Base-by-base conservation (phyloP, 35 echinoderm and acorn worm genomes). In the Ophiothrix spiculata region DNA sequence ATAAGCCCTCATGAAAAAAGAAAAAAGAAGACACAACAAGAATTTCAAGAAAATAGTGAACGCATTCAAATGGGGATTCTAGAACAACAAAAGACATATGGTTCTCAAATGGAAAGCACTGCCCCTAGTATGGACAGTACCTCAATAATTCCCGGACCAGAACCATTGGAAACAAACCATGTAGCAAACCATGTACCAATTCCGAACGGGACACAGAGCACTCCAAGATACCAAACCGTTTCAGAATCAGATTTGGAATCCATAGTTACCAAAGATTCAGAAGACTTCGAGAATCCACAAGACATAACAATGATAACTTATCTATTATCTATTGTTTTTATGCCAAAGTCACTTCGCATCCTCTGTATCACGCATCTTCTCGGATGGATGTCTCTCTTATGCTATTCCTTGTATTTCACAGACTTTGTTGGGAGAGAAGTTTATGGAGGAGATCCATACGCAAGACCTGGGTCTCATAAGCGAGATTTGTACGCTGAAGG, bases 371-470 rank as follows among this genome's bases (percentile, higher is more conserved):
- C 96, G 0, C 93, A 99, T 77, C 92, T 99, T 0, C 60, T 99
- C 3, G 93, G 96, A 31, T 99, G 96, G 96, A 99, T 99, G 96
- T 99, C 96, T 17, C 89, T 99, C 6, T 73, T 99, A 35, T 99
- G 96, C 77, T 99, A 94, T 80, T 99, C 96, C 0, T 73, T 99
- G 17, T 99, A 99, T 45, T 99, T 99, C 79, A 99, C 96, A 0
- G 96, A 99, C 69, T 99, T 99, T 60, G 92, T 99, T 32, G 96
- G 96, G 15, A 86, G 91, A 40, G 89, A 86, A 75, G 86, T 99
- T 37, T 99, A 99, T 75, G 92, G 92, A 4, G 96, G 96, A 23
- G 83, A 89, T 37, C 96, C 96, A 31, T 64, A 40, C 21, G 96
- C 96, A 1, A 33, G 39, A 37, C 76, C 88, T 1, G 96, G 92